These are phyloP conservation scores for Pygoscelis antarcticus DNA, from an alignment of 2,113 vertebrate genomes.

Conservation along the genomic window DNA sequence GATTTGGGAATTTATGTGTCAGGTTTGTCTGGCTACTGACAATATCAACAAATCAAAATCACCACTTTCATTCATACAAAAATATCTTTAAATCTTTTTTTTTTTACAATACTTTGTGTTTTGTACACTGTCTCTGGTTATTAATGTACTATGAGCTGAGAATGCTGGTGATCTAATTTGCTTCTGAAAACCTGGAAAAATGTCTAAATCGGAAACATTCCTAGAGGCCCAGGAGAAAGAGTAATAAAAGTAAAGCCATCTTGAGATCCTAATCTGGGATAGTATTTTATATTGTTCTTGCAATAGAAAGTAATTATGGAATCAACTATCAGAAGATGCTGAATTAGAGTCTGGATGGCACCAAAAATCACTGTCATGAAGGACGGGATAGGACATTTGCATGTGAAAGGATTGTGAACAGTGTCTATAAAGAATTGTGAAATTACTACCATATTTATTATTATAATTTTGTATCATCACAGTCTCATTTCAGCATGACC, in stretches of 20 bases:
- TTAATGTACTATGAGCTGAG: neutral
- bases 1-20: neutral
- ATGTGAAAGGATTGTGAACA: conserved; percentile 78
- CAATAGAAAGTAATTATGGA: conserved; percentile 70
- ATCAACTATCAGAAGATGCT: conserved; percentile 72
- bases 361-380: conserved; percentile 78
- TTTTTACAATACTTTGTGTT: neutral
- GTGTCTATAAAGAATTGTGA: conserved; percentile 79
- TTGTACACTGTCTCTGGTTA: neutral
- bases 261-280: conserved; percentile 40
- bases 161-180: conserved; percentile 1
- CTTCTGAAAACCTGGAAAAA: neutral
- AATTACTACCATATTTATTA: conserved; percentile 85
- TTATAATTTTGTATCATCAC: conserved; percentile 83
- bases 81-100: neutral
- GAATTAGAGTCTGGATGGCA: conserved; percentile 72
- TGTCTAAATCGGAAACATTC: neutral
- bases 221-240: neutral
- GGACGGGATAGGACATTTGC: conserved; percentile 74
- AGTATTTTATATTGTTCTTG: conserved; percentile 60
- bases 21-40: neutral
- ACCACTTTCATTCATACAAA: neutral
- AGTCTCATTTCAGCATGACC: conserved; percentile 81
- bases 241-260: conserved; percentile 29
- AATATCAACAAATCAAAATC: neutral